phyloP scores from a whole-genome alignment of 2,888 invertebrate species.

The Ophioninae sp. region DNA sequence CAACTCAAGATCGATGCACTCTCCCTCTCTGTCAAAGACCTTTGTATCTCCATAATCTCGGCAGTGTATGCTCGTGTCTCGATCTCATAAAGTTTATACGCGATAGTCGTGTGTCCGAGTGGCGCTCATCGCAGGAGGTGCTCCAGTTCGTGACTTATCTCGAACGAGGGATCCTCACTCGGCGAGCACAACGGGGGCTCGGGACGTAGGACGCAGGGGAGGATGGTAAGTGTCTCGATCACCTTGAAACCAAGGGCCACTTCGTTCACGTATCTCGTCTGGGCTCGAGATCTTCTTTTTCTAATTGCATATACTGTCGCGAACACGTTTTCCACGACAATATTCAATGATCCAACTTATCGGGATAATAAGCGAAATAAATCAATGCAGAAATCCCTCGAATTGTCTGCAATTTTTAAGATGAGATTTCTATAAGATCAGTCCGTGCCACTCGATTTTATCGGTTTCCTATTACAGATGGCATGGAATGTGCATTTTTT shows the following conservation, averaged over 20 bases:
- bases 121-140: conserved; percentile 42
- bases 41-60: conserved; percentile 53
- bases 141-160: conserved; percentile 64
- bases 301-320: conserved; percentile 38
- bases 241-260: conserved; percentile 52
- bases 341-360: neutral
- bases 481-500: too few relatives aligned
- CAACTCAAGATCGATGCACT: conserved; percentile 25
- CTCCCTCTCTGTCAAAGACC: conserved; percentile 17
- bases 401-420: neutral
- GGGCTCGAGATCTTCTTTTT: conserved; percentile 26
- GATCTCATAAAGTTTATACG: conserved; percentile 54
- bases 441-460: neutral
- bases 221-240: neutral
- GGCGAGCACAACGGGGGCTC: conserved; percentile 16
- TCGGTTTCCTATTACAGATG: neutral
- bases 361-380: neutral
- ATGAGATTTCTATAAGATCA: neutral
- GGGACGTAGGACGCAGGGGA: neutral
- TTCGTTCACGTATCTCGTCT: conserved; percentile 31
- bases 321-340: neutral
- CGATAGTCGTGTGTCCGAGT: conserved; percentile 43
- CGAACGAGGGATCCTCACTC: conserved; percentile 40
- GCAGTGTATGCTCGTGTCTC: conserved; percentile 56
- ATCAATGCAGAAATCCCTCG: neutral